Percentiles rank a stretch among this genome's conserved stretches.
Evolutionary conservation across 2,888 invertebrate species (phyloP).

Genomic region (Tromatobia lineatoria): DNA sequence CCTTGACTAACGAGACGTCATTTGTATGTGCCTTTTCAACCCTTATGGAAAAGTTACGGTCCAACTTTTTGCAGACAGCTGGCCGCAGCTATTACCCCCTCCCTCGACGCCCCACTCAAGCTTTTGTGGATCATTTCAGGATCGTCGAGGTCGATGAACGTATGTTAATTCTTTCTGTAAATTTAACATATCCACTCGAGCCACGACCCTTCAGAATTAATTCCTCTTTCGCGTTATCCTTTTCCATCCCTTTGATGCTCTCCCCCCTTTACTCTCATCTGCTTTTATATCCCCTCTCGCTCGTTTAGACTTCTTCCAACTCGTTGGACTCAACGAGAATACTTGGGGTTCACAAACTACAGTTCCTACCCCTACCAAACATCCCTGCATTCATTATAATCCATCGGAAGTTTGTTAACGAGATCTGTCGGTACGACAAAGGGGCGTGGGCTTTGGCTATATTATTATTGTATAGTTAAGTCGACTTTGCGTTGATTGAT

Average conservation of each 20-base stretch:
- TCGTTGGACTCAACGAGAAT: conserved; percentile 16
- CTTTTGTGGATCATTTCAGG: conserved; percentile 3
- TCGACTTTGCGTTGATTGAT: neutral
- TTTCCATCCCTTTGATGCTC: conserved; percentile 6
- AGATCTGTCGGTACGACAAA: conserved; percentile 13
- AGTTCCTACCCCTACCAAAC: neutral
- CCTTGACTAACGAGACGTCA: conserved; percentile 13
- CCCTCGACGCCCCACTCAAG: neutral
- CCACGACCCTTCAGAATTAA: conserved; percentile 21
- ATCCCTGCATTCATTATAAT: conserved; percentile 30
- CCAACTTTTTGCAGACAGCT: neutral
- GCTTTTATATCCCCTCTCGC: conserved; percentile 18
- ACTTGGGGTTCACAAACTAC: conserved; percentile 13
- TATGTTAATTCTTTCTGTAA: conserved; percentile 12
- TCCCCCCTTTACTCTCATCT: neutral
- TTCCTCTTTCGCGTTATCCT: neutral
- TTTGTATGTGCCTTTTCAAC: neutral
- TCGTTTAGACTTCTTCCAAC: conserved; percentile 44
- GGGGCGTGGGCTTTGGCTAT: conserved; percentile 3
- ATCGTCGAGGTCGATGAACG: conserved; percentile 3
- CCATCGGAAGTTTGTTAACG: conserved; percentile 38
- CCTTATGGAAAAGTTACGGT: conserved; percentile 1
- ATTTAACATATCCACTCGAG: conserved; percentile 11
- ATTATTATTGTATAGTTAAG: conserved; percentile 17
- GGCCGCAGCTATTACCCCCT: neutral